Evolutionary conservation across 2,797 vertebrate species (phyloP), one percentile per base, ranked within the genome.

Genomic region (Sebastes ruberrimus): DNA sequence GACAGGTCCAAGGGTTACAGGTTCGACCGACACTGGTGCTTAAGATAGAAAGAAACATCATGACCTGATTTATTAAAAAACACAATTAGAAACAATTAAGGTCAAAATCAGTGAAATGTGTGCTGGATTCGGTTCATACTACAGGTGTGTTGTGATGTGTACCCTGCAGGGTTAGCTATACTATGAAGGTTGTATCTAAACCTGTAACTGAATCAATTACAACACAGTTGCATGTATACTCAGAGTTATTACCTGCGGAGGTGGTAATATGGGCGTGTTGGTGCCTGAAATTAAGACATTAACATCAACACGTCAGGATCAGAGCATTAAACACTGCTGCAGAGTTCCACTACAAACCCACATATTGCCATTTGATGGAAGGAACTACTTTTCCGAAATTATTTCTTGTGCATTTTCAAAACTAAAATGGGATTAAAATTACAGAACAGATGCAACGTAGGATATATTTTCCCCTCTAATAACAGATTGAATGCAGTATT

Each of bases 1-100:
- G 35, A 78, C 35, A 25, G 61, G 64, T 87, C 46, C 64, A 81
- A 77, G 46, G 76, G 64, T 85, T 69, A 56, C 46, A 65, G 53
- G 35, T 69, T 2, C 0, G 0, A 72, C 49, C 20, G 13, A 16
- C 25, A 63, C 18, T 52, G 18, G 46, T 7, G 46, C 22, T 74
- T 18, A 32, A 84, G 53, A 65, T 46, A 30, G 59, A 65, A 49
- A 71, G 46, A 52, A 20, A 52, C 35, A 79, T 63, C 32, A 32
- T 35, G 30, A 28, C 56, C 61, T 5, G 55, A 78, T 38, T 35
- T 20, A 11, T n/a, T 42, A 42, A 42, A 42, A 33, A 7, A n/a
- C n/a, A n/a, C n/a, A n/a, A 11, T n/a, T 42, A 42, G 16, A 42
- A 33, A 7, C 23, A 4, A 42, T 16, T 42, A 0, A 14, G 30